Conservation (phyloP, 2,888 invertebrate genomes). For the Odontocolon sp. region DNA sequence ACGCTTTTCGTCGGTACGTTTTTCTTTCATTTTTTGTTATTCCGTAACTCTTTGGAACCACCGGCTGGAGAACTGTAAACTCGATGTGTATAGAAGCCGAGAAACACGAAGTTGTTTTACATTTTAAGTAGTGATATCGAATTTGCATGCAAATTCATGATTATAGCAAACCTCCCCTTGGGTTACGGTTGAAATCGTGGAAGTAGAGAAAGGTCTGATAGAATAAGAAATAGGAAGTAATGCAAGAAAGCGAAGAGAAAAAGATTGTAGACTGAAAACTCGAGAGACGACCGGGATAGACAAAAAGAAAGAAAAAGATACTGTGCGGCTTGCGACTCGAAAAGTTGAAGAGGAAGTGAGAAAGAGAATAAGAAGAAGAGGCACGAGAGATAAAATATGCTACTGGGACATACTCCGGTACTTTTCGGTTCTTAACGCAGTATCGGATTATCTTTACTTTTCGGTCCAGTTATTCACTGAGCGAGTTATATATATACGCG, state of each 20-base stretch:
- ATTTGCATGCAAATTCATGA: constrained; percentile 84
- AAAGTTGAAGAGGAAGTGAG: constrained; percentile 30
- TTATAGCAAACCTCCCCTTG: constrained; percentile 76
- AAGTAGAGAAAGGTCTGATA: constrained; percentile 34
- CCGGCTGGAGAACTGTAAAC: constrained; percentile 41
- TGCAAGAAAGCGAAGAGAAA: constrained; percentile 6
- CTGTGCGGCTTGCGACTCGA: constrained; percentile 9
- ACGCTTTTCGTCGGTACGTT: constrained; percentile 26
- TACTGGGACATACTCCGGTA: constrained; percentile 67
- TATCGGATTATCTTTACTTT: constrained; percentile 59
- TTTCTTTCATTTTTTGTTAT: constrained; percentile 44
- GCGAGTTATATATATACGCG: constrained; percentile 33
- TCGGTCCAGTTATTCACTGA: constrained; percentile 51
- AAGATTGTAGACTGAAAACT: constrained; percentile 40
- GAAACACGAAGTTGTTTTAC: constrained; percentile 78
- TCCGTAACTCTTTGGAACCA: constrained; percentile 43
- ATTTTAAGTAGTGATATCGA: constrained; percentile 82
- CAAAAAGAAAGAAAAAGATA: background rate
- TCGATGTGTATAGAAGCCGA: constrained; percentile 42
- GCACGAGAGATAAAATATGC: constrained; percentile 69
- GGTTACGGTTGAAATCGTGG: constrained; percentile 23
- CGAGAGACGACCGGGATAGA: constrained; percentile 38
- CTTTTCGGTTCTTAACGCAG: constrained; percentile 65
- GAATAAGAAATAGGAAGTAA: constrained; percentile 23
- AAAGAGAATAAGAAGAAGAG: constrained; percentile 60